Percentiles rank a stretch among this genome's conserved stretches.
Conservation (phyloP, 2,888 invertebrate genomes). For the Clitarchus hookeri region DNA sequence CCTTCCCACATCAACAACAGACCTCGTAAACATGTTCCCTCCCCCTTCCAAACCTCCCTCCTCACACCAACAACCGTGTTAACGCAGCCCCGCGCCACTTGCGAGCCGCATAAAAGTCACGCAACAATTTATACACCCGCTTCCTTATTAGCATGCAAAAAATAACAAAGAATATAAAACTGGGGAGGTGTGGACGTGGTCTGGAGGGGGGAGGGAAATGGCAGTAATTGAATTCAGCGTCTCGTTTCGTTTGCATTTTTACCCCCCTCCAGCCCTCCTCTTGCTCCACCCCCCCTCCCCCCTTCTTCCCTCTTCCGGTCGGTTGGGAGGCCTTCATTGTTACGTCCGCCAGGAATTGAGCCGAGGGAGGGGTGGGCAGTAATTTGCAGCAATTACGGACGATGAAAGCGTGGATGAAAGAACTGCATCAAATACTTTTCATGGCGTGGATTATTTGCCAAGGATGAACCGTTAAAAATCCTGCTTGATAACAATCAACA, state of each 20-base stretch:
- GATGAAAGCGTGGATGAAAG: background rate
- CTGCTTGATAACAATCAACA: too few relatives aligned
- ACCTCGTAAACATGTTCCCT: background rate
- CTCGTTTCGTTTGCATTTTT: background rate
- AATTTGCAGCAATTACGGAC: background rate
- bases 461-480: too few relatives aligned
- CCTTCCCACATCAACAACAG: background rate
- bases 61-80: background rate
- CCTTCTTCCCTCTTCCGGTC: background rate
- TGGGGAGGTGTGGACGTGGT: background rate
- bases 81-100: background rate
- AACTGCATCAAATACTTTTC: background rate
- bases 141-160: constrained; percentile 9
- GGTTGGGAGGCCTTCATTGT: background rate
- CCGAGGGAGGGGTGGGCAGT: background rate
- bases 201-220: background rate
- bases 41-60: too few relatives aligned
- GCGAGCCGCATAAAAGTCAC: constrained; percentile 3
- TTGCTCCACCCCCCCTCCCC: background rate
- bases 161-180: background rate
- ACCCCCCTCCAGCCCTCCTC: background rate
- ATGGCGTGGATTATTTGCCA: background rate
- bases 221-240: background rate
- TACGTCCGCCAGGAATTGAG: background rate
- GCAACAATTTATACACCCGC: constrained; percentile 1